A percentile compares a stretch with the other conserved stretches of the same genome.
Evolutionary conservation across 2,888 invertebrate species (phyloP).

Genomic region (Autographa gamma): DNA sequence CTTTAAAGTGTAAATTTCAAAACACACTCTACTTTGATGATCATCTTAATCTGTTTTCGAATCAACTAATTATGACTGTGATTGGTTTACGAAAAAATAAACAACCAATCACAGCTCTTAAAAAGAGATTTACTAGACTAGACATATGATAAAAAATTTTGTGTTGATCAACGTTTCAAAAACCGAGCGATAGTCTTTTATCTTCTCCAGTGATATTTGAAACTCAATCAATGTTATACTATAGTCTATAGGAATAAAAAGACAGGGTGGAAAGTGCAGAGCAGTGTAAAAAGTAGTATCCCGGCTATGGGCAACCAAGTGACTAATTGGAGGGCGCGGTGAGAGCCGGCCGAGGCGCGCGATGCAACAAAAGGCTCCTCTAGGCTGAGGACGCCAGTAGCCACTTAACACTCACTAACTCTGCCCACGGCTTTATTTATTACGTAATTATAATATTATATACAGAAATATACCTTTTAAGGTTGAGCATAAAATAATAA

Average conservation of each 20-base stretch:
- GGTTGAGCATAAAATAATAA: not conserved
- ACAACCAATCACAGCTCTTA: too few relatives aligned
- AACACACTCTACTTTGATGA: not conserved
- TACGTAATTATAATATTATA: not conserved
- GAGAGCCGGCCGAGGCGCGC: constrained; percentile 31
- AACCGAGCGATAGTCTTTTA: too few relatives aligned
- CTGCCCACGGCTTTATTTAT: constrained; percentile 14
- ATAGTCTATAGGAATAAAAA: not conserved
- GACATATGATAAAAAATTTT: too few relatives aligned
- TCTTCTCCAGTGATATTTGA: not conserved
- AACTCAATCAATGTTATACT: not conserved
- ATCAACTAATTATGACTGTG: too few relatives aligned
- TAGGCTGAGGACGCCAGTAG: constrained; percentile 28
- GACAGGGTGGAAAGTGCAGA: constrained; percentile 39
- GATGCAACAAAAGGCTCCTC: constrained; percentile 46
- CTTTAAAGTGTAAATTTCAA: not conserved
- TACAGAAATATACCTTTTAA: not conserved
- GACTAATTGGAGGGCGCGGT: constrained; percentile 70
- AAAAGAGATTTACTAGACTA: too few relatives aligned
- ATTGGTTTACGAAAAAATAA: too few relatives aligned
- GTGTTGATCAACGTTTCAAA: too few relatives aligned
- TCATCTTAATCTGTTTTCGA: too few relatives aligned
- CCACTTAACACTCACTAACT: constrained; percentile 32
- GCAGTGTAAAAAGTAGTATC: constrained; percentile 46
- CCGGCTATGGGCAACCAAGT: constrained; percentile 65